Base-by-base conservation (phyloP, 2,888 invertebrate genomes). In the Aspidapion aeneum region DNA sequence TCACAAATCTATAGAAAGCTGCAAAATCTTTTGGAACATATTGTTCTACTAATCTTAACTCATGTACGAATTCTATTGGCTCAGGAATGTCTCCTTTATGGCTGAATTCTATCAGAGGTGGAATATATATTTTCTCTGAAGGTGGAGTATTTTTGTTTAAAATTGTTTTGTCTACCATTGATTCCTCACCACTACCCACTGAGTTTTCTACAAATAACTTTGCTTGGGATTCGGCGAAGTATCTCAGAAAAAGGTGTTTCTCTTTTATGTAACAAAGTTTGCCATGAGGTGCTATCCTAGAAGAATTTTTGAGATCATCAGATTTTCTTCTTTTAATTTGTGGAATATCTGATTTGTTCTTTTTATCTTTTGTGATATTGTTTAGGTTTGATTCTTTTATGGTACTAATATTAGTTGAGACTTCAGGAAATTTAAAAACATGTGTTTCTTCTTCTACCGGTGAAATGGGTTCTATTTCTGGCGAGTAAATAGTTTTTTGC, bases 1-100 rank as follows among this genome's bases (percentile, higher is more conserved):
- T 74, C 0, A 75, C 74, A 60, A 69, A 76, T 60, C 69, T 70
- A 56, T 76, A 76, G 62, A 74, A 76, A 16, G 68, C 68, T 19
- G 68, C 69, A 58, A 76, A 74, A 57, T 72, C 73, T 21, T 55
- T 62, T 0, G 75, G 75, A 1, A 70, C 71, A 49, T 66, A 67
- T 17, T 63, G 63, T 51, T 70, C 66, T 19, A 74, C 73, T 18
- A 73, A 65, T 50, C 65, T 67, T 55, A 74, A 69, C 56, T 75
- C 76, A 3, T 62, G 61, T 0, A 74, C 71, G 61, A 74, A 76
- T 52, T 72, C 66, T 52, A 71, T 73, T 1, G 73, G 72, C 1
- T 72, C 70, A 0, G 66, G 65, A 5, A 74, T 58, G 16, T 64
- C 65, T 56, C 72, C 74, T 49, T 69, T 72, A 9, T 17, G 49